Conservation (phyloP, 2,888 invertebrate genomes). For the Napeogenes inachia region DNA sequence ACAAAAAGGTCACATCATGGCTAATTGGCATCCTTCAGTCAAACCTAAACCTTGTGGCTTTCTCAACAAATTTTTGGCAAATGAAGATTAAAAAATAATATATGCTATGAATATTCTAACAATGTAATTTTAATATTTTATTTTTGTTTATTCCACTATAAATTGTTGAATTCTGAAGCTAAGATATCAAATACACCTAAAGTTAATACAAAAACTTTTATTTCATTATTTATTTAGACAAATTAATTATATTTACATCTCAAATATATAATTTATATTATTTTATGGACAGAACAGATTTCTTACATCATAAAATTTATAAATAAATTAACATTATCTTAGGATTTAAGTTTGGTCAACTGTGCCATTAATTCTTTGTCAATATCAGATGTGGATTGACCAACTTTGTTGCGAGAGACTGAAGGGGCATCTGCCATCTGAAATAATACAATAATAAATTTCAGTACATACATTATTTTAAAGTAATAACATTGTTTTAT, state of each 20-base stretch:
- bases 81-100: constrained; percentile 46
- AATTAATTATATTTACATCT: no score
- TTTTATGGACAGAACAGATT: no score
- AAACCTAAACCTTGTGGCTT: constrained; percentile 91
- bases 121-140: neutral
- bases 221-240: no score
- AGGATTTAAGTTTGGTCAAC: constrained; percentile 79
- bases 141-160: no score
- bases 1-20: constrained; percentile 90
- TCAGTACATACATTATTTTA: no score
- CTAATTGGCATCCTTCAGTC: constrained; percentile 86
- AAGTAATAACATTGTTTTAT: neutral
- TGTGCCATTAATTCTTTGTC: constrained; percentile 86
- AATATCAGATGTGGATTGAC: constrained; percentile 73
- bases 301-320: no score
- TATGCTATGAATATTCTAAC: neutral
- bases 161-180: no score
- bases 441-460: constrained; percentile 26
- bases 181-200: no score
- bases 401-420: constrained; percentile 78
- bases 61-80: constrained; percentile 89
- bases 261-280: no score
- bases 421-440: constrained; percentile 83
- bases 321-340: constrained; percentile 16
- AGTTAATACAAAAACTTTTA: no score